Base-by-base conservation (phyloP, 2,113 vertebrate genomes). In the Protobothrops mucrosquamatus region DNA sequence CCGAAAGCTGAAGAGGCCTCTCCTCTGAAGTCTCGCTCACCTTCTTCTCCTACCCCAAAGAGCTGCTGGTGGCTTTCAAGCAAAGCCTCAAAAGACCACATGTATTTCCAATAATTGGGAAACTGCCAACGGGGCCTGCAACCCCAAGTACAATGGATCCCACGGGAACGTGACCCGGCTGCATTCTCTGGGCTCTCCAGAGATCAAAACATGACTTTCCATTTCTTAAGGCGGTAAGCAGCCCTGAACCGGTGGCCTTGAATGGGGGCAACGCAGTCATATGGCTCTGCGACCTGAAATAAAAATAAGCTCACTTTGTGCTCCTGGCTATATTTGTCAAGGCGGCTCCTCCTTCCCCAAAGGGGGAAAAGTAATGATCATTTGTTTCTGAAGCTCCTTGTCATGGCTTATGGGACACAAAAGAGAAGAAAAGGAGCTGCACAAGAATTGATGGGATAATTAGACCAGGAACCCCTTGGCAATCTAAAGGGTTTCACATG, bases 381-480 rank as follows among this genome's bases (percentile, higher is more conserved):
- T 69, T 92, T 89, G 57, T 34, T 91, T 89, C 86, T 64, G 89
- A 56, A 92, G 81, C 94, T 54, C 81, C 85, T 64, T 57, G 89
- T 69, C 0, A 0, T 61, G 46, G 3, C 91, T 9, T 88, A 87
- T 0, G 0, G 26, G 20, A 43, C 4, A 48, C 18, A 26, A 81
- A 81, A 23, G 15, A 48, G 51, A 34, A 86, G 81, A 91, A 6
- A 5, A 2, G 2, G 6, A 61, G 93, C 90, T 74, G 93, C 18
- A 87, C 52, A 52, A 94, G 22, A 61, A 1, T 43, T 3, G 55
- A 74, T 69, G 59, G 46, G 87, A 46, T 43, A 18, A 48, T 93
- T 11, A 15, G 34, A 85, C 56, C 69, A n/a, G 1, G 0, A 9
- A 15, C 39, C 59, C 46, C 34, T 90, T 54, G 1, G 7, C 52